Base-by-base conservation (phyloP, 2,113 vertebrate genomes). In the Eulemur rufifrons region DNA sequence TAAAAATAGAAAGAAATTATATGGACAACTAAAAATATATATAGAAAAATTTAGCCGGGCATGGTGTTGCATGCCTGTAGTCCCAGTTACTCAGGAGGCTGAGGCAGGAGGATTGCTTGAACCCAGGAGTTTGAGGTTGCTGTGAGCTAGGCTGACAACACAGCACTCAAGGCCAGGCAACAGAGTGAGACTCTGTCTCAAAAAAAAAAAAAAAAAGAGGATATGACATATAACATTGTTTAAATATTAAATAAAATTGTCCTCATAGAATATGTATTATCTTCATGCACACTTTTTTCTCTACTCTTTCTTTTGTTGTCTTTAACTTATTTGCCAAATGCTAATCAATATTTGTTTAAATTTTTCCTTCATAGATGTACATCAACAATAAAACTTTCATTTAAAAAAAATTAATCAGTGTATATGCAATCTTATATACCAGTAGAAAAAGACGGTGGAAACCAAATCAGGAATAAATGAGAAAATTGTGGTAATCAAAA, bases 231-330 rank as follows among this genome's bases (percentile, higher is more conserved):
- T 11, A 93, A 66, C 37, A 54, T 64, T 74, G 27, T 32, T 47
- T 82, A 83, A 89, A 94, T 83, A 45, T 89, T 56, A 89, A 83
- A 89, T 64, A 71, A 81, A 71, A 87, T 27, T 74, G 42, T 61
- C 42, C 52, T 71, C 76, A 81, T 13, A 82, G 45, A 88, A 69
- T 80, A 69, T 80, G 27, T 37, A 45, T 73, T 73, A 34, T 32
- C 29, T 56, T 78, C 23, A n/a, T 11, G 11, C 50, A 89, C 17
- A 89, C 18, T 66, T 69, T 78, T 37, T 76, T 54, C 37, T 94
- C 68, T 73, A 71, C 47, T 87, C 34, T 71, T 81, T 52, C 2
- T 73, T 42, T 81, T 76, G 37, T 23, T 89, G 6, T 82, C 18
- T 81, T 39, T 73, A 81, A 94, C 14, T 63, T 94, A n/a, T 88